Evolutionary conservation across 2,888 invertebrate genomes (phyloP).

Genomic region (Agriopis marginaria): DNA sequence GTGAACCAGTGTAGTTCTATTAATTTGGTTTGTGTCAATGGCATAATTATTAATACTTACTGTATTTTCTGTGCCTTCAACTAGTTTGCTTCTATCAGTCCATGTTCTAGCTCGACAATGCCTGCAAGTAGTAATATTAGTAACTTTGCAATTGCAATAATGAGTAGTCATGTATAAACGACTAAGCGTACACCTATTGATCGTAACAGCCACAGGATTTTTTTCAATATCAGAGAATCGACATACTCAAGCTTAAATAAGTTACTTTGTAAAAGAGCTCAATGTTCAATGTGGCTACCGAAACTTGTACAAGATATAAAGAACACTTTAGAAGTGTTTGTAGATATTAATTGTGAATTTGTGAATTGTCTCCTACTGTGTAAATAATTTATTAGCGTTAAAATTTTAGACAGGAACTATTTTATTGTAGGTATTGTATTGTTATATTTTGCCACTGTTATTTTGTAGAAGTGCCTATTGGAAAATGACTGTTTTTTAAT

Average conservation of each 20-base stretch:
- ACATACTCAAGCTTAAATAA: slow-evolving; percentile 71
- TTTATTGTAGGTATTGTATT: slow-evolving; percentile 61
- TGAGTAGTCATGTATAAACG: slow-evolving; percentile 1
- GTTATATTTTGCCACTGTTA: slow-evolving; percentile 65
- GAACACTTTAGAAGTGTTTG: slow-evolving; percentile 74
- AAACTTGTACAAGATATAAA: slow-evolving; percentile 37
- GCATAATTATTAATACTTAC: slow-evolving; percentile 44
- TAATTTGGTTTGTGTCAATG: slow-evolving; percentile 71
- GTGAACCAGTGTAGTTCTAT: slow-evolving; percentile 47
- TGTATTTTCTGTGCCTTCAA: slow-evolving; percentile 78
- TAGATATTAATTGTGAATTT: slow-evolving; percentile 66
- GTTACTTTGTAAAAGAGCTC: slow-evolving; percentile 55
- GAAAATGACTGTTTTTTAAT: slow-evolving; percentile 51
- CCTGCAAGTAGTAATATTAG: slow-evolving; percentile 59
- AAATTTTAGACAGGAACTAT: slow-evolving; percentile 66
- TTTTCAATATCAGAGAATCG: slow-evolving; percentile 28
- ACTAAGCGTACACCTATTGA: not conserved
- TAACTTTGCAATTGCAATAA: slow-evolving; percentile 32
- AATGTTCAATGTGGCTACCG: slow-evolving; percentile 75
- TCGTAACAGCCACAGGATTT: slow-evolving; percentile 15
- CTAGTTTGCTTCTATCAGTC: slow-evolving; percentile 71
- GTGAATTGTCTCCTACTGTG: slow-evolving; percentile 68
- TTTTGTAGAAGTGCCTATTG: slow-evolving; percentile 71
- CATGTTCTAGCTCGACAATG: slow-evolving; percentile 52
- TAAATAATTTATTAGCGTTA: slow-evolving; percentile 69